Evolutionary conservation across 2,888 invertebrate genomes (phyloP), one percentile per base, ranked within the genome.

Genomic region (Callyntrura guangdongensis): DNA sequence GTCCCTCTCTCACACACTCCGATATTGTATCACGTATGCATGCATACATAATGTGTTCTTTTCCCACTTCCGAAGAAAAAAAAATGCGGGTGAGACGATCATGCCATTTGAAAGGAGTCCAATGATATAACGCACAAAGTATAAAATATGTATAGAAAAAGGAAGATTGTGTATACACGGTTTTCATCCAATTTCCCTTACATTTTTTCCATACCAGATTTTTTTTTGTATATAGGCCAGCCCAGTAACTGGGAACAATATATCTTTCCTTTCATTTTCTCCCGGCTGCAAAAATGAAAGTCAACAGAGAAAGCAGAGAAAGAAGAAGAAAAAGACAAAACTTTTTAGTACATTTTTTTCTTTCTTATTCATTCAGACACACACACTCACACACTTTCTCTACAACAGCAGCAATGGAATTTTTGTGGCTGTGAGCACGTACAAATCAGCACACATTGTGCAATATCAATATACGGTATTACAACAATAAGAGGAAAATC

Each of bases 101-200:
- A 67, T 67, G 67, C 67, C 27, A 64, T 53, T 82, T 64, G 36
- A 36, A 22, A 61, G 61, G 20, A 56, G 20, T 22, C 12, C 9
- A 56, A 53, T 59, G 61, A 59, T 17, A 82, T 27, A 59, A 36
- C 20, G 22, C 11, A 27, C 25, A 56, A 79, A 56, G 11, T 12
- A 20, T 9, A 36, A 49, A 47, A 61, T 20, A 74, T 22, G 47
- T 59, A 27, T 22, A n/a, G 53, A 59, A 27, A 36, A 79, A 45
- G n/a, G n/a, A 74, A 56, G 56, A 56, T 79, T 79, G 79, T 59
- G 61, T 81, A 56, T 59, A 84, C 6, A 36, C 36, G 36, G 77
- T 84, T 89, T 89, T 89, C 89, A 89, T 89, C 84, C 84, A 89
- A 89, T 89, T 89, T 89, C 89, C 89, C 74, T 83, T 84, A 83